Evolutionary conservation across 2,797 vertebrate species (phyloP).

Genomic region (Lemur catta): DNA sequence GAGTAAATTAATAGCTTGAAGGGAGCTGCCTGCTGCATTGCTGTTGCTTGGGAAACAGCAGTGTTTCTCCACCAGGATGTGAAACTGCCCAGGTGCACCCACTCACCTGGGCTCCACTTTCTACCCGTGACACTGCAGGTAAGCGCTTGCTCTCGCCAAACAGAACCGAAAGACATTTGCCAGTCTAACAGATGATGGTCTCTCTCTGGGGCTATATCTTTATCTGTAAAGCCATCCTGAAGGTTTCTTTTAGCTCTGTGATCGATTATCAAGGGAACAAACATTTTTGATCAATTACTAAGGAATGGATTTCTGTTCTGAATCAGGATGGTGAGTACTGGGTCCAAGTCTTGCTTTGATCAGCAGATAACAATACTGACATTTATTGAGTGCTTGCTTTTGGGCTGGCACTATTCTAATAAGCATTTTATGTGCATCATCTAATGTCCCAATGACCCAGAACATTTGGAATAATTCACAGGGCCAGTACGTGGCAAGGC

Average conservation of each 20-base stretch:
- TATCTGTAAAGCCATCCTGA: neutral
- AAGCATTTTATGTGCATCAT: neutral
- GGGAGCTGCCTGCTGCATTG: neutral
- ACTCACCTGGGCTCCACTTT: neutral
- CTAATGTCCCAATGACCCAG: neutral
- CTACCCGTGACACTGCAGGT: neutral
- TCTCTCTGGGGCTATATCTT: neutral
- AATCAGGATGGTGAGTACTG: neutral
- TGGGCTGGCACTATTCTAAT: neutral
- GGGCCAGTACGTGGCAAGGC: neutral
- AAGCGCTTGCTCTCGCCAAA: neutral
- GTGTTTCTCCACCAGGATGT: neutral
- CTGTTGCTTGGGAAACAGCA: conserved; percentile 33
- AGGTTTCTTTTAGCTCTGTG: neutral
- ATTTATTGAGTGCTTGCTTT: neutral
- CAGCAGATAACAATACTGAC: neutral
- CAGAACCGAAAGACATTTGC: neutral
- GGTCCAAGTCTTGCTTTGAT: neutral
- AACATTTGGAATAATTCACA: neutral
- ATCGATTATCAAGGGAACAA: neutral
- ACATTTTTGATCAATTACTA: neutral
- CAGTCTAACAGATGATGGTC: neutral
- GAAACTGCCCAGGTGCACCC: neutral
- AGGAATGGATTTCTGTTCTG: neutral
- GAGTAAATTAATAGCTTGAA: conserved; percentile 61